phyloP scores from a whole-genome alignment of 2,888 invertebrate genomes.

The Pachydiplax longipennis region DNA sequence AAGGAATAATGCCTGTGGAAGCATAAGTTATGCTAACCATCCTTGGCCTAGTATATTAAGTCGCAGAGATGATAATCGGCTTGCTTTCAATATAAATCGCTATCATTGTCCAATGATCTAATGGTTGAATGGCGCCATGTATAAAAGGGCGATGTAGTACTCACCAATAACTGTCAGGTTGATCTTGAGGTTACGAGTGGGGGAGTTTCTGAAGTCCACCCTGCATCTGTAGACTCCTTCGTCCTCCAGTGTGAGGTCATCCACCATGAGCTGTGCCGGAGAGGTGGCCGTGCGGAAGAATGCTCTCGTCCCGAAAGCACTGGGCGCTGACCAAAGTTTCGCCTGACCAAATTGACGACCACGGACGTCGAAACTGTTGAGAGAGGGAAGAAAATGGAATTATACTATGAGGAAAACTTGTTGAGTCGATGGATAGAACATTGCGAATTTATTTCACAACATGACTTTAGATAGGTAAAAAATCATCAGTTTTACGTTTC shows the following conservation, averaged over 20 bases:
- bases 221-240: conserved; percentile 77
- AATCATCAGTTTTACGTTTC: too few species aligned
- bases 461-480: too few species aligned
- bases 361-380: conserved; percentile 68
- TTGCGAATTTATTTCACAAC: too few species aligned
- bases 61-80: too few species aligned
- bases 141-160: conserved; percentile 54
- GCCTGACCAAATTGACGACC: conserved; percentile 65
- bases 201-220: conserved; percentile 77
- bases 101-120: too few species aligned
- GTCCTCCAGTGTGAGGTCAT: conserved; percentile 67
- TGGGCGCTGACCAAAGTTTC: conserved; percentile 67
- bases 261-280: conserved; percentile 68
- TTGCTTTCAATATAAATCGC: too few species aligned
- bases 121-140: too few species aligned
- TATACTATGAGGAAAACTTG: not conserved
- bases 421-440: too few species aligned
- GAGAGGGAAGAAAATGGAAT: conserved; percentile 48
- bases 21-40: too few species aligned
- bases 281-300: conserved; percentile 65
- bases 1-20: too few species aligned
- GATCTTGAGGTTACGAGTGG: conserved; percentile 75
- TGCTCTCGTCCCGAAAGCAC: conserved; percentile 66
- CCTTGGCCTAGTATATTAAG: too few species aligned
- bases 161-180: conserved; percentile 78